phyloP scores from a whole-genome alignment of 2,888 invertebrate species.

The Pycnomerus fuliginosus region DNA sequence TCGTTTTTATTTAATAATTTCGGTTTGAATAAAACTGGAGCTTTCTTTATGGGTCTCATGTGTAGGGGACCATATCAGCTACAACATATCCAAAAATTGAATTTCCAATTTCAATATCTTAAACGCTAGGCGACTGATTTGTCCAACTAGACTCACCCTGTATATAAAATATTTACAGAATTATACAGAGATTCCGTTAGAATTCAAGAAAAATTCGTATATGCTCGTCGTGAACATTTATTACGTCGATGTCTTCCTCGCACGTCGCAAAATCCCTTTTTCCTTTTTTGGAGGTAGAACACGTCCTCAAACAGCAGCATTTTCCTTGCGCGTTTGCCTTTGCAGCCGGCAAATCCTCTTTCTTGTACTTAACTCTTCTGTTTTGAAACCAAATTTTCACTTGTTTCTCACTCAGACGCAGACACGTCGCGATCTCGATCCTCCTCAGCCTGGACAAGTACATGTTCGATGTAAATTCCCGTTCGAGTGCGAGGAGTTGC shows the following conservation, averaged over 20 bases:
- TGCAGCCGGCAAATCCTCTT: slow-evolving; percentile 68
- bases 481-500: slow-evolving; percentile 81
- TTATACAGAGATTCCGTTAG: no score
- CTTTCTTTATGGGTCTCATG: no score
- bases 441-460: slow-evolving; percentile 85
- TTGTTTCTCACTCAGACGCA: slow-evolving; percentile 89
- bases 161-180: no score
- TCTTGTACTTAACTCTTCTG: slow-evolving; percentile 89
- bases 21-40: no score
- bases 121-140: no score
- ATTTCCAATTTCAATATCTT: no score
- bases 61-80: no score
- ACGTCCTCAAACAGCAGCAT: slow-evolving; percentile 57
- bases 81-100: no score
- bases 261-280: slow-evolving; percentile 43
- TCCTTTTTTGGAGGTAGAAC: slow-evolving; percentile 40
- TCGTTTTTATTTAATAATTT: no score
- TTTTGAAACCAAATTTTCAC: slow-evolving; percentile 97
- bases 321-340: slow-evolving; percentile 39
- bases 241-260: slow-evolving; percentile 49
- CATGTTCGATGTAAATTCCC: slow-evolving; percentile 88
- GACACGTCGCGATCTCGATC: slow-evolving; percentile 89
- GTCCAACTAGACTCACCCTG: no score
- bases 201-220: no score
- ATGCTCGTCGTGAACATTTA: slow-evolving; percentile 45